phyloP scores from a whole-genome alignment of 2,888 invertebrate species.

The Megaustenia siamemsis region DNA sequence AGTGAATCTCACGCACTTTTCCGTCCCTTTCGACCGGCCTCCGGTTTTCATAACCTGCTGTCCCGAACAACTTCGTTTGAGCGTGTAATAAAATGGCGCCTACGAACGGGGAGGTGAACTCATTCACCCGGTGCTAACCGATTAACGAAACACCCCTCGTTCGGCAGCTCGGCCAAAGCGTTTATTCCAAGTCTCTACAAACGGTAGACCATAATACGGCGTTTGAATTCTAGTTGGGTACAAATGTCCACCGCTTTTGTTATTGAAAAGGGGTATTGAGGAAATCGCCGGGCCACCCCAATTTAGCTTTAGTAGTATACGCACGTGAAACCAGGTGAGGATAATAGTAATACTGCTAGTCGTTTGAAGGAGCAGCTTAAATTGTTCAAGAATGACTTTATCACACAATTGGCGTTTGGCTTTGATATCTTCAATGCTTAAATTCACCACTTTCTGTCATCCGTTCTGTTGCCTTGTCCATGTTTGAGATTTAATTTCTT shows the following conservation, averaged over 20 bases:
- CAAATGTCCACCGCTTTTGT: conserved; percentile 13
- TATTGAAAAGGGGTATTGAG: neutral
- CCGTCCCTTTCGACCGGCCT: neutral
- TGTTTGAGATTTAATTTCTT: too few species aligned
- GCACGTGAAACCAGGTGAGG: neutral
- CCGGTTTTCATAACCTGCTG: conserved; percentile 26
- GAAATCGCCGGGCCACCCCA: neutral
- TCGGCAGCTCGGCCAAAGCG: neutral
- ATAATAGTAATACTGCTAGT: neutral
- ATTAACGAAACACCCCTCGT: conserved; percentile 28
- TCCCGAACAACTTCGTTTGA: conserved; percentile 28
- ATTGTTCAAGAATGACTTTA: neutral
- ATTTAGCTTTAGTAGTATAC: neutral
- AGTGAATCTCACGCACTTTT: conserved; percentile 12
- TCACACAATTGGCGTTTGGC: neutral
- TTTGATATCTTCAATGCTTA: neutral
- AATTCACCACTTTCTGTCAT: neutral
- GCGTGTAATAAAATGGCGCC: conserved; percentile 40
- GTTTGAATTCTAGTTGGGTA: neutral
- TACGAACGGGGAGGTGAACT: conserved; percentile 22
- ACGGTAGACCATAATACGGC: neutral
- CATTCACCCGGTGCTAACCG: conserved; percentile 40
- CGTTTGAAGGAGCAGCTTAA: neutral
- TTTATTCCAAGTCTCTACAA: neutral
- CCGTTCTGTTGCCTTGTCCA: too few species aligned